These are phyloP conservation scores for Genyomyrus donnyi DNA, from an alignment of 2,113 vertebrate genomes.

Conservation along the genomic window DNA sequence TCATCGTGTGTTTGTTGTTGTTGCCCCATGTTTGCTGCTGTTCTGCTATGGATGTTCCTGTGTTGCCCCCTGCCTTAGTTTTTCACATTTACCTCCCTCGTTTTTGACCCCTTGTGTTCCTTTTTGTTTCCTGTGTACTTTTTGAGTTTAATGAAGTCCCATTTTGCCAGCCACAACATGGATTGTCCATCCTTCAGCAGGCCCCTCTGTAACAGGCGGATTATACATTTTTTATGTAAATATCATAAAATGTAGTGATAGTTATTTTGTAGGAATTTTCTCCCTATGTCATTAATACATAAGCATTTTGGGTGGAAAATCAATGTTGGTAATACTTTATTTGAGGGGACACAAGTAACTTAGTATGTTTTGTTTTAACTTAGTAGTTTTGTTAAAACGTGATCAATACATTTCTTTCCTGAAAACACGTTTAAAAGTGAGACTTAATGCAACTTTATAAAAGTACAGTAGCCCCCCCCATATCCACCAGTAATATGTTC, in stretches of 20 bases:
- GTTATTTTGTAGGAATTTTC: not conserved
- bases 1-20: not conserved
- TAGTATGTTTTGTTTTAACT: too few relatives aligned
- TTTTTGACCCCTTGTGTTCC: not conserved
- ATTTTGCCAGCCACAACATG: not conserved
- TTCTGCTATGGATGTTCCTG: not conserved
- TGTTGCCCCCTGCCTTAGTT: not conserved
- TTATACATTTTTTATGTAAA: not conserved
- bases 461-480: too few relatives aligned
- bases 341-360: not conserved
- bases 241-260: not conserved
- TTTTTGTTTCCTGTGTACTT: not conserved
- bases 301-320: not conserved
- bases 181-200: not conserved
- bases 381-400: too few relatives aligned
- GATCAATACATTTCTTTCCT: too few relatives aligned
- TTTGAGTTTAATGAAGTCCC: not conserved
- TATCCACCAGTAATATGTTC: too few relatives aligned
- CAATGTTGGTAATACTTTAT: not conserved
- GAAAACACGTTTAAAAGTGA: too few relatives aligned
- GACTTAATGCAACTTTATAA: too few relatives aligned
- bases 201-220: not conserved
- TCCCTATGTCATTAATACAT: not conserved
- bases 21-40: not conserved
- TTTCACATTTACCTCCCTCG: not conserved